phyloP scores from a whole-genome alignment of 92 coral and sea anemone genomes.

The Bergia puertoricense region DNA sequence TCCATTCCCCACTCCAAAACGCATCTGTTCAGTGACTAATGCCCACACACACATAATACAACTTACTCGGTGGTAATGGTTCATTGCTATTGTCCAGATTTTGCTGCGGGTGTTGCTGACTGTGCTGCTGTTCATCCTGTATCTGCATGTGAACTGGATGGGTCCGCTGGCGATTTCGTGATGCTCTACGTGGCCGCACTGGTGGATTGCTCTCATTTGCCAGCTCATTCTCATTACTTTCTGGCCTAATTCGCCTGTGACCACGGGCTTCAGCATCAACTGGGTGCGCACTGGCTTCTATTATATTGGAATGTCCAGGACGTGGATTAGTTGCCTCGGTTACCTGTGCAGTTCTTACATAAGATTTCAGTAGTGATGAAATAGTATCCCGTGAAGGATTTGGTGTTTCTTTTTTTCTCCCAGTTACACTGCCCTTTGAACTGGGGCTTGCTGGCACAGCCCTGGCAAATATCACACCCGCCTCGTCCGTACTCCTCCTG shows the following conservation, averaged over 20 bases:
- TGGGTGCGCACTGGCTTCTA: constrained; percentile 31
- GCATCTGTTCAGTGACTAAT: neutral
- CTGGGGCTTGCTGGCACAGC: constrained; percentile 38
- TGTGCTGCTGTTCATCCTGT: constrained; percentile 62
- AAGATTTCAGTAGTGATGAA: constrained; percentile 31
- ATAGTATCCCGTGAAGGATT: constrained; percentile 33
- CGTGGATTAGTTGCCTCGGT: neutral
- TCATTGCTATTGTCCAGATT: constrained; percentile 47
- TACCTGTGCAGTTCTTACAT: constrained; percentile 38
- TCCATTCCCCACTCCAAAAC: neutral
- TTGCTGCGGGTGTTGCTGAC: constrained; percentile 44
- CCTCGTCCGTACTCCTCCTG: neutral
- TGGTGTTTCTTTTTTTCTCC: neutral
- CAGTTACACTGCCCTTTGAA: neutral
- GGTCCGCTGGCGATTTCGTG: constrained; percentile 47
- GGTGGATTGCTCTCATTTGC: neutral
- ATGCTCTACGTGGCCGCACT: constrained; percentile 25
- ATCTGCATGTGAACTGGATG: constrained; percentile 81
- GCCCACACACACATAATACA: neutral
- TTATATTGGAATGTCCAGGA: neutral
- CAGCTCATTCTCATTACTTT: constrained; percentile 19
- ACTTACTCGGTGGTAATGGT: constrained; percentile 79
- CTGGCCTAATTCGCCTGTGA: constrained; percentile 22
- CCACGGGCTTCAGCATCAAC: constrained; percentile 14
- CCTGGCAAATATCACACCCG: constrained; percentile 36